Conservation (phyloP, 1,140 invertebrate species). For the Microvelia longipes region DNA sequence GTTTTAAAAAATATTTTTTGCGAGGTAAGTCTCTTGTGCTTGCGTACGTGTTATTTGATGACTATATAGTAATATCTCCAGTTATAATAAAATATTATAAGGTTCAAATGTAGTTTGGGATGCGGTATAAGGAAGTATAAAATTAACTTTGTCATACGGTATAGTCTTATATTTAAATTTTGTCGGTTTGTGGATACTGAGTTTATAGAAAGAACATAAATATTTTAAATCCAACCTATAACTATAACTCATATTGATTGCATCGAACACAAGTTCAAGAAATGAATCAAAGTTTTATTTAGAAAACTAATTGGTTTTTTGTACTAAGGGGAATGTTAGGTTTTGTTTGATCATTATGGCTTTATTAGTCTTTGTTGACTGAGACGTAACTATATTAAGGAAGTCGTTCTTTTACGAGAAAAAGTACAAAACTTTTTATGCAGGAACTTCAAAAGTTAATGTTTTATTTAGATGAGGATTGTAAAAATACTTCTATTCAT, state of each 20-base stretch:
- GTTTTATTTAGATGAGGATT: not conserved
- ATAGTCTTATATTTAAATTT: not conserved
- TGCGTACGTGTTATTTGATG: too few relatives aligned
- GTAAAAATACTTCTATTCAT: not conserved
- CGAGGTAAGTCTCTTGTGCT: too few relatives aligned
- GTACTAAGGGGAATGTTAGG: not conserved
- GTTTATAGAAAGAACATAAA: too few relatives aligned
- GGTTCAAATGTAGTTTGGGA: not conserved
- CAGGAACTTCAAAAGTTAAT: not conserved
- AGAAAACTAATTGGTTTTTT: not conserved
- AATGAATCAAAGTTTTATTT: not conserved
- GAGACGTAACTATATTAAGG: not conserved
- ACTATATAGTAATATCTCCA: too few relatives aligned
- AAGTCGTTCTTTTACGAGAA: not conserved
- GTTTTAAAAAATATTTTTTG: too few relatives aligned
- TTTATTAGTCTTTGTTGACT: not conserved
- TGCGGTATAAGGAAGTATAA: not conserved
- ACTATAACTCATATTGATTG: not conserved
- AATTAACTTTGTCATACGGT: not conserved
- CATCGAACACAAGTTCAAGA: not conserved
- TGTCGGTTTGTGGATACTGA: too few relatives aligned
- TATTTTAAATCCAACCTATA: too few relatives aligned
- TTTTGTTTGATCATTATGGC: not conserved
- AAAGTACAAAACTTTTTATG: not conserved
- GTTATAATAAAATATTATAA: too few relatives aligned